Conservation (phyloP, 2,888 invertebrate genomes). For the Stenchaetothrips biformis region DNA sequence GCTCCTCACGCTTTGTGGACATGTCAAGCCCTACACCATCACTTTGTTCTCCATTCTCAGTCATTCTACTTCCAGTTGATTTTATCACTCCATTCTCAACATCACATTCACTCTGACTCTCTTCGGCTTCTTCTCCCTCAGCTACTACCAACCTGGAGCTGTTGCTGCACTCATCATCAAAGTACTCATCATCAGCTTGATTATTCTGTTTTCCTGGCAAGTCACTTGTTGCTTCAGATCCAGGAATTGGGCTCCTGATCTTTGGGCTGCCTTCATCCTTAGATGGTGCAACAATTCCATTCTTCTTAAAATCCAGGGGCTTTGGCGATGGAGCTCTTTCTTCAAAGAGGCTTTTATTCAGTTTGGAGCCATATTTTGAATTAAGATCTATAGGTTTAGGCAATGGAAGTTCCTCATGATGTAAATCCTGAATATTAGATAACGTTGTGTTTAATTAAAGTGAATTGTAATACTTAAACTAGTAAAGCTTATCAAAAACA, state of each 20-base stretch:
- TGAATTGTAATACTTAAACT: background rate
- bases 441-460: background rate
- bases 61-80: background rate
- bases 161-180: slow-evolving; percentile 8
- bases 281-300: background rate
- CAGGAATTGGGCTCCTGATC: background rate
- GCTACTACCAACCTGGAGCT: slow-evolving; percentile 11
- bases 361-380: background rate
- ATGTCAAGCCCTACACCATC: background rate
- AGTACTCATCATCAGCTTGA: background rate
- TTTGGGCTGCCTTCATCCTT: background rate
- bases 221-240: background rate
- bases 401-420: background rate
- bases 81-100: background rate
- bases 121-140: background rate
- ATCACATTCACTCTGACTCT: background rate
- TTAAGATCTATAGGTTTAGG: background rate
- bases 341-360: slow-evolving; percentile 4
- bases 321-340: background rate
- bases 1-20: background rate
- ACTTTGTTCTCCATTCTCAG: background rate
- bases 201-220: background rate
- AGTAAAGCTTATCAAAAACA: background rate
- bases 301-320: background rate
- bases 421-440: background rate